phyloP scores from a whole-genome alignment of 2,797 vertebrate genomes.

The Telmatherina bonti region DNA sequence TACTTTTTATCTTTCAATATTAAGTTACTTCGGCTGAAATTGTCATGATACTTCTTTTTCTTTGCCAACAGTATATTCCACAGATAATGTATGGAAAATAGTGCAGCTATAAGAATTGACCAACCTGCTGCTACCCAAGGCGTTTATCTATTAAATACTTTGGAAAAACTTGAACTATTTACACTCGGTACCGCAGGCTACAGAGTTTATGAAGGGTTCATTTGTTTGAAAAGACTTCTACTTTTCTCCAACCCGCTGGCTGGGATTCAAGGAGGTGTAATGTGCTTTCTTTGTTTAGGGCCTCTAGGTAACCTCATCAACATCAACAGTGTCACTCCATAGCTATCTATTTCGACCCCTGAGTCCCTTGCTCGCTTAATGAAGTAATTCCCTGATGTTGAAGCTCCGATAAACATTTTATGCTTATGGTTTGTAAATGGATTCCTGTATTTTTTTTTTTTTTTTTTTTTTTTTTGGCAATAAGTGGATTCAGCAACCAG shows the following conservation, averaged over 20 bases:
- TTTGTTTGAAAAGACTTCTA: conserved; percentile 41
- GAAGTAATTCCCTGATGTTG: conserved; percentile 20
- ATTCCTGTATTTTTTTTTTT: background rate
- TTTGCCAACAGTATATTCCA: too few relatives aligned
- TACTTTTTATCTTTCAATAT: too few relatives aligned
- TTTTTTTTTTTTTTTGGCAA: too few relatives aligned
- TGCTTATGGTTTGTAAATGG: conserved; percentile 7
- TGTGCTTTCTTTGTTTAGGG: conserved; percentile 38
- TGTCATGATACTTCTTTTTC: too few relatives aligned
- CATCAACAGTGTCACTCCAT: conserved; percentile 19
- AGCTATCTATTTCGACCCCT: conserved; percentile 29
- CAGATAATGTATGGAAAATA: background rate
- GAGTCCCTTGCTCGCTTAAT: conserved; percentile 23
- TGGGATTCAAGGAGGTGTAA: conserved; percentile 16
- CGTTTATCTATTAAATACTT: conserved; percentile 16
- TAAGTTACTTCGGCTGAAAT: too few relatives aligned
- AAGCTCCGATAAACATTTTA: background rate
- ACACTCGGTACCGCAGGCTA: conserved; percentile 2
- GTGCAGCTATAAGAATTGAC: background rate
- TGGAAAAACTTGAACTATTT: background rate
- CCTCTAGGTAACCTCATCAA: conserved; percentile 29
- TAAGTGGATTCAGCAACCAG: background rate
- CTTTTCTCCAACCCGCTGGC: conserved; percentile 31
- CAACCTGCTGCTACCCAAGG: background rate
- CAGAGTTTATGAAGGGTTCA: conserved; percentile 36